Percentiles rank a stretch among this genome's conserved stretches.
Evolutionary conservation across 1,140 invertebrate genomes (phyloP).

Genomic region (Neomicropteryx cornuta): DNA sequence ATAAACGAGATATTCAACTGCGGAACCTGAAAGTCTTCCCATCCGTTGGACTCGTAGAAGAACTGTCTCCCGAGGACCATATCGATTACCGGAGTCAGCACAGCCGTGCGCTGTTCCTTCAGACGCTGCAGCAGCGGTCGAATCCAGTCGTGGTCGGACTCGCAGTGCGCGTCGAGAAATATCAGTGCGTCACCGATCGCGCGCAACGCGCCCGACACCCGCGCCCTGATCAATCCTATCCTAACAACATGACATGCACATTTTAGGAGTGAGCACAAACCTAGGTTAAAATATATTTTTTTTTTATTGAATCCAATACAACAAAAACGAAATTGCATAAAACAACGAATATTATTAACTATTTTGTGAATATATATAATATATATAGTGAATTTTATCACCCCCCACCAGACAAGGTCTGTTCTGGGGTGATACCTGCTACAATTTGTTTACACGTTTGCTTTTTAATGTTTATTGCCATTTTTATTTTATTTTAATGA

Average conservation of each 20-base stretch:
- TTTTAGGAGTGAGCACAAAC: background rate
- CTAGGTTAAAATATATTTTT: background rate
- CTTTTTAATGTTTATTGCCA: no score
- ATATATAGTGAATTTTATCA: no score
- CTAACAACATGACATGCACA: slow-evolving; percentile 2
- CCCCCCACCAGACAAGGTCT: no score
- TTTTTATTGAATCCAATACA: background rate
- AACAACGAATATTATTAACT: slow-evolving; percentile 1
- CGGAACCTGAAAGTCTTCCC: slow-evolving; percentile 1
- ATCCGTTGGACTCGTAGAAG: slow-evolving; percentile 41
- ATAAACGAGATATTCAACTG: no score
- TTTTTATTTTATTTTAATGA: no score
- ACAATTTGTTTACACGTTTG: no score
- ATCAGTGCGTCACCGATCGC: slow-evolving; percentile 61
- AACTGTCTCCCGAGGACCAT: slow-evolving; percentile 74
- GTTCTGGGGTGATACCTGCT: no score
- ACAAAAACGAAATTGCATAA: background rate
- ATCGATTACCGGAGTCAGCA: slow-evolving; percentile 82
- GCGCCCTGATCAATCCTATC: slow-evolving; percentile 58
- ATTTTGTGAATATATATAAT: no score
- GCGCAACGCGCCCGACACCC: slow-evolving; percentile 51
- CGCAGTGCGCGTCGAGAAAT: slow-evolving; percentile 77
- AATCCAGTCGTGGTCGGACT: slow-evolving; percentile 57
- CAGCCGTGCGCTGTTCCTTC: slow-evolving; percentile 56
- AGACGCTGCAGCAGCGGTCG: slow-evolving; percentile 49